phyloP scores from a whole-genome alignment of 2,797 vertebrate species.

The Rhinatrema bivittatum region DNA sequence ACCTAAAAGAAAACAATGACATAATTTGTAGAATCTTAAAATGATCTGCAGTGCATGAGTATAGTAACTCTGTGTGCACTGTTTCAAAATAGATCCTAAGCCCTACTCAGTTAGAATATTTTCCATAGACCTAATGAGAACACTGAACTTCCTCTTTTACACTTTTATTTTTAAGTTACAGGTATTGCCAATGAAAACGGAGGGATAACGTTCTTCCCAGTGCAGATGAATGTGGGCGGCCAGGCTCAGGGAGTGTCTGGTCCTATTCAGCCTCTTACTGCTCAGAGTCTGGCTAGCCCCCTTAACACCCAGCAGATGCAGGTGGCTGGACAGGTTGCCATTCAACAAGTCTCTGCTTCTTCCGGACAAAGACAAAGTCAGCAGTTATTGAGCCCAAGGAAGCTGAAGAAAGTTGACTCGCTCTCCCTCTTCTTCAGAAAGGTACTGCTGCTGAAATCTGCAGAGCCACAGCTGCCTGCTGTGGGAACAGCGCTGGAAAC shows the following conservation, averaged over 20 bases:
- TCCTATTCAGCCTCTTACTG: constrained; percentile 59
- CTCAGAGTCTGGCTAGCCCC: constrained; percentile 56
- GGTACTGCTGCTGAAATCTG: constrained; percentile 39
- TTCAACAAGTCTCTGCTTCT: constrained; percentile 40
- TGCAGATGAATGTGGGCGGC: constrained; percentile 70
- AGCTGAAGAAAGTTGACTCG: constrained; percentile 64
- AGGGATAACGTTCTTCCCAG: constrained; percentile 82
- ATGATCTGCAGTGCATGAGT: too few relatives aligned
- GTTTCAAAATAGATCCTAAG: too few relatives aligned
- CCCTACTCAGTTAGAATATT: too few relatives aligned
- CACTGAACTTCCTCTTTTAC: too few relatives aligned
- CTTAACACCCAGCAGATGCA: constrained; percentile 60
- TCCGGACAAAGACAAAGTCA: constrained; percentile 41
- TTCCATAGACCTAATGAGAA: too few relatives aligned
- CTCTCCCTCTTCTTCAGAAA: constrained; percentile 82
- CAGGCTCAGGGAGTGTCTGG: constrained; percentile 56
- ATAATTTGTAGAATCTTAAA: too few relatives aligned
- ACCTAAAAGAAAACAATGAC: too few relatives aligned
- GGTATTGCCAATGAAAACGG: constrained; percentile 85
- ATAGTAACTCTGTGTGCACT: too few relatives aligned
- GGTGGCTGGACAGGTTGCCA: constrained; percentile 45
- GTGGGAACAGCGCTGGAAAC: neutral
- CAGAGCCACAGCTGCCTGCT: neutral
- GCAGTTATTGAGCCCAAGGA: neutral
- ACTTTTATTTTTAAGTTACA: too few relatives aligned